Evolutionary conservation across 2,888 invertebrate species (phyloP).

Genomic region (Opisthograptis luteolata): DNA sequence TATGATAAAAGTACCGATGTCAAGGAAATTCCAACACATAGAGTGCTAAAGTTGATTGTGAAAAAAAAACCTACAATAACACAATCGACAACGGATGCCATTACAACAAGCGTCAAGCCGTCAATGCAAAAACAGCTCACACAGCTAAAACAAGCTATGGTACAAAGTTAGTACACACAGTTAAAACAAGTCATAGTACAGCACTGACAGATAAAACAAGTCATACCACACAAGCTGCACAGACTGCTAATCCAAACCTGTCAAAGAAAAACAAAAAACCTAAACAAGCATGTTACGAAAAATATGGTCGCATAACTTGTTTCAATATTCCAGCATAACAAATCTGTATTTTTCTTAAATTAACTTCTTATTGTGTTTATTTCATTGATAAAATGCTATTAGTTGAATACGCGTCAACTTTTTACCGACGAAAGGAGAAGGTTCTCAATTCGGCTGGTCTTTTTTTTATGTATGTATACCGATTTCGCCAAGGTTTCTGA

Average conservation of each 20-base stretch:
- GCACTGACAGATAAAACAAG: background rate
- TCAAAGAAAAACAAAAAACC: background rate
- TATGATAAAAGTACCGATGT: slow-evolving; percentile 37
- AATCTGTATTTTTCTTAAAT: no score
- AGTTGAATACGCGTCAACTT: no score
- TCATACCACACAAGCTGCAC: background rate
- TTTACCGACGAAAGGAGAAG: no score
- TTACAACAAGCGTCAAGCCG: background rate
- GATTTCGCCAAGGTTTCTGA: no score
- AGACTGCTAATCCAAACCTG: background rate
- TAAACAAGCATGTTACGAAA: slow-evolving; percentile 52
- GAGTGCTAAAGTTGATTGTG: background rate
- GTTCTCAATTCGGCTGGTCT: no score
- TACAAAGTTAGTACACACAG: background rate
- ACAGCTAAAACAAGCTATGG: background rate
- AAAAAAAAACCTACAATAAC: background rate
- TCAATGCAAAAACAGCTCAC: background rate
- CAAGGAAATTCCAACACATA: background rate
- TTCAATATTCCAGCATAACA: slow-evolving; percentile 26
- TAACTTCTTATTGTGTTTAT: no score
- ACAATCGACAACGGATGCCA: background rate
- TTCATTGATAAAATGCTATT: no score
- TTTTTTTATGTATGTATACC: no score
- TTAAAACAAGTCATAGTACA: background rate
- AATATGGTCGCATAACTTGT: slow-evolving; percentile 58